These are phyloP conservation scores for Acrocyrtus sp. DNA, from an alignment of 2,888 invertebrate genomes.

Conservation along the genomic window DNA sequence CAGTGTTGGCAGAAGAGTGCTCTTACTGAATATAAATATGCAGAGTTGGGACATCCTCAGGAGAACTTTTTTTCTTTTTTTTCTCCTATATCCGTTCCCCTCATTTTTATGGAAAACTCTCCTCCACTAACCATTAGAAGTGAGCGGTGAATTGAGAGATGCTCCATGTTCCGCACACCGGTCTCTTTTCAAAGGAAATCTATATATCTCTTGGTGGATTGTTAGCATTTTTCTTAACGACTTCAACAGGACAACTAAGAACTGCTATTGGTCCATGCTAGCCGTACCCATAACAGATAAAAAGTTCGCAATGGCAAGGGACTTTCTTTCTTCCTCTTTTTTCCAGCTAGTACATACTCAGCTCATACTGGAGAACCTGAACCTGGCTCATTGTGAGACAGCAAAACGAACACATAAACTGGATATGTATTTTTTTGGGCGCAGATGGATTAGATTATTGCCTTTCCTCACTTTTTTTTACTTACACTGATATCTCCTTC, in stretches of 20 bases:
- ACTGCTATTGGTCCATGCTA: too few relatives aligned
- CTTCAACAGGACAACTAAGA: background rate
- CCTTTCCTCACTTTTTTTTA: slow-evolving; percentile 36
- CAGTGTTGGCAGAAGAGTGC: too few relatives aligned
- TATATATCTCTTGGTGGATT: slow-evolving; percentile 10
- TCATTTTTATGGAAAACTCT: too few relatives aligned
- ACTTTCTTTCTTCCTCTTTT: too few relatives aligned
- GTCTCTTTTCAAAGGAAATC: background rate
- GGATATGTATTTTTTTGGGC: slow-evolving; percentile 15
- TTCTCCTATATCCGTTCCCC: too few relatives aligned
- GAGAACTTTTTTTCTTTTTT: too few relatives aligned
- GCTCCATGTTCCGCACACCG: background rate
- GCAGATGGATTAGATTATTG: slow-evolving; percentile 38
- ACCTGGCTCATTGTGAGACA: too few relatives aligned
- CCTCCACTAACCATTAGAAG: too few relatives aligned
- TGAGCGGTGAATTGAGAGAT: slow-evolving; percentile 28
- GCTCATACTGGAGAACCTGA: too few relatives aligned
- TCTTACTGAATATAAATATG: too few relatives aligned
- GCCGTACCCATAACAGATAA: slow-evolving; percentile 37
- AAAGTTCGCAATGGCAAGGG: slow-evolving; percentile 19
- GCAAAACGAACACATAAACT: background rate
- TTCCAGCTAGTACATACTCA: too few relatives aligned
- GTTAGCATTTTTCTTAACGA: slow-evolving; percentile 1
- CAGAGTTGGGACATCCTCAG: too few relatives aligned
- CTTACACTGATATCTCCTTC: slow-evolving; percentile 19